Conservation (phyloP, 2,113 vertebrate species). For the Aix galericulata region DNA sequence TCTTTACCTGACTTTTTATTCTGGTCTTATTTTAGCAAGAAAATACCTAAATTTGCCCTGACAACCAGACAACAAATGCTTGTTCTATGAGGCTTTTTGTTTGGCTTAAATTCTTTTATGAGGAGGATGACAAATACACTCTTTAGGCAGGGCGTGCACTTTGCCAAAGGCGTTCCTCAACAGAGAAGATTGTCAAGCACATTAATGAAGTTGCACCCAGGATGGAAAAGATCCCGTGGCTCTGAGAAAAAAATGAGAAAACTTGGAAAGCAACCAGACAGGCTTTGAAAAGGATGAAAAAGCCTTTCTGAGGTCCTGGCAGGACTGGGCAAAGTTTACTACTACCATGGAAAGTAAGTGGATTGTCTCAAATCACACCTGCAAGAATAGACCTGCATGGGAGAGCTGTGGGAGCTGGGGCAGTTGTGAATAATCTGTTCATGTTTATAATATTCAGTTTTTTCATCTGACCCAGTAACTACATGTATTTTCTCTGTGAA, state of each 20-base stretch:
- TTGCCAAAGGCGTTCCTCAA: background rate
- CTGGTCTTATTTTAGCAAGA: background rate
- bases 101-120: background rate
- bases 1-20: background rate
- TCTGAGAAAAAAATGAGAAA: background rate
- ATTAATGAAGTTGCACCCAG: fast-evolving
- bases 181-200: background rate
- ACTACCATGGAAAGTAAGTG: background rate
- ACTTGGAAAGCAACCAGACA: background rate
- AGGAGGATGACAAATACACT: background rate
- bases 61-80: background rate
- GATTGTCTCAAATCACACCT: background rate
- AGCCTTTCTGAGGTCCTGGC: background rate
- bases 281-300: background rate
- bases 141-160: background rate
- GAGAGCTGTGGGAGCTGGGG: background rate
- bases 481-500: background rate
- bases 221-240: fast-evolving
- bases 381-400: background rate
- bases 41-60: background rate
- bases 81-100: background rate
- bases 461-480: background rate
- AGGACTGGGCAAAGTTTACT: background rate
- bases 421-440: background rate
- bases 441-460: background rate